Evolutionary conservation across 2,113 vertebrate species (phyloP).

Genomic region (Malurus elegans): DNA sequence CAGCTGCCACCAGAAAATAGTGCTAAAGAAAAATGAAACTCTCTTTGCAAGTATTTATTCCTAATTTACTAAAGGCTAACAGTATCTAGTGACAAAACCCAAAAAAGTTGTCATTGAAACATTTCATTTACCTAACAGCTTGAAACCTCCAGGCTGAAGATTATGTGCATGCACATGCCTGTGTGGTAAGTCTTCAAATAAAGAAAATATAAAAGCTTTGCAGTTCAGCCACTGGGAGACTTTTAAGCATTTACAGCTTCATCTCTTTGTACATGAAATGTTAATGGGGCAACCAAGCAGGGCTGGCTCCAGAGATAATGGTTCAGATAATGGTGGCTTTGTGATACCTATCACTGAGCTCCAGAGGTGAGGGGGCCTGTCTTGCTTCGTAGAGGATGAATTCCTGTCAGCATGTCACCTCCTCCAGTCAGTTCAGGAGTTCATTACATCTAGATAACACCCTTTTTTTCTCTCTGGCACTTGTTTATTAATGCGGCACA

Average conservation of each 20-base stretch:
- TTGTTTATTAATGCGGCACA: constrained; percentile 59
- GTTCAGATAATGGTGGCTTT: background rate
- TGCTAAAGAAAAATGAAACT: constrained; percentile 9
- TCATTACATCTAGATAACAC: constrained; percentile 57
- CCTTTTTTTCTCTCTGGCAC: constrained; percentile 14
- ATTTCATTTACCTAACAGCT: constrained; percentile 53
- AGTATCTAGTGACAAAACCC: background rate
- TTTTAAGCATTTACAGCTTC: background rate
- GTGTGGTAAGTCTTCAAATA: constrained; percentile 2
- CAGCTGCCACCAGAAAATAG: constrained; percentile 24
- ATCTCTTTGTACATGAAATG: background rate
- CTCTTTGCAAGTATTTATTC: constrained; percentile 36
- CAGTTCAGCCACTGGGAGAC: background rate
- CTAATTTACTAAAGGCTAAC: constrained; percentile 26
- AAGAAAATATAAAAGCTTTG: constrained; percentile 39
- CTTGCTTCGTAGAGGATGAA: constrained; percentile 16
- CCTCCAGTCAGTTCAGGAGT: constrained; percentile 49
- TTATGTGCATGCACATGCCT: background rate
- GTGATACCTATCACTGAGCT: background rate
- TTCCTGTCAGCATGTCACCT: constrained; percentile 29
- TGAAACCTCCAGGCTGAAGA: constrained; percentile 26
- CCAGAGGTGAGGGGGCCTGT: background rate
- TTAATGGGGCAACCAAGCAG: background rate
- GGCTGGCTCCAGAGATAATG: background rate
- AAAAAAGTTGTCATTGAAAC: constrained; percentile 1